Percentiles rank a stretch among this genome's conserved stretches.
phyloP scores from a whole-genome alignment of 2,113 vertebrate species.

The Macaca nemestrina region DNA sequence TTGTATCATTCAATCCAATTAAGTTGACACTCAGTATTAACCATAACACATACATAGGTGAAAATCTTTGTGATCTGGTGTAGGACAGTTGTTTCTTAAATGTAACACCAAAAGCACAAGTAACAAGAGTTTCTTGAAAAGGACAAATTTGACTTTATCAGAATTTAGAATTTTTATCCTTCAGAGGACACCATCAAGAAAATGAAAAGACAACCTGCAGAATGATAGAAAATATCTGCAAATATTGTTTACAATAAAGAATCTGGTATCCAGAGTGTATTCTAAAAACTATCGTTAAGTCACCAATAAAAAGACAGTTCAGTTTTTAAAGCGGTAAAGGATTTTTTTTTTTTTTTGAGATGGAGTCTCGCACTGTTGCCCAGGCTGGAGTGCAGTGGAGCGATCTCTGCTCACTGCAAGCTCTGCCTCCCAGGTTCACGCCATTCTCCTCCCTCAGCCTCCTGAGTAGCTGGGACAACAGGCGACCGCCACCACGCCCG shows the following conservation, averaged over 20 bases:
- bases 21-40: no score
- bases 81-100: not conserved
- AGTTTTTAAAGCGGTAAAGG: not conserved
- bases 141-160: not conserved
- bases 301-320: not conserved
- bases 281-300: not conserved
- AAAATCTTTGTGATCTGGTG: not conserved
- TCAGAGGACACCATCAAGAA: not conserved
- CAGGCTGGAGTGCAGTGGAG: no score
- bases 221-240: not conserved
- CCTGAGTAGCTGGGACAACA: no score
- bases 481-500: fast-evolving
- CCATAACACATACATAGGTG: no score
- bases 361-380: no score
- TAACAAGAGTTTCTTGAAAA: not conserved
- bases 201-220: not conserved
- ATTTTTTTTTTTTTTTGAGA: no score
- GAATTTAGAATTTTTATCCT: not conserved
- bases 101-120: not conserved
- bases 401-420: no score
- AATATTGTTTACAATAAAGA: not conserved
- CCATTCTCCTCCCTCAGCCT: no score
- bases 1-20: no score
- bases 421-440: no score
- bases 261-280: not conserved